Percentiles rank a stretch among this genome's conserved stretches.
Evolutionary conservation across 2,888 invertebrate species (phyloP).

Genomic region (Dimorphilus gyrociliatus): DNA sequence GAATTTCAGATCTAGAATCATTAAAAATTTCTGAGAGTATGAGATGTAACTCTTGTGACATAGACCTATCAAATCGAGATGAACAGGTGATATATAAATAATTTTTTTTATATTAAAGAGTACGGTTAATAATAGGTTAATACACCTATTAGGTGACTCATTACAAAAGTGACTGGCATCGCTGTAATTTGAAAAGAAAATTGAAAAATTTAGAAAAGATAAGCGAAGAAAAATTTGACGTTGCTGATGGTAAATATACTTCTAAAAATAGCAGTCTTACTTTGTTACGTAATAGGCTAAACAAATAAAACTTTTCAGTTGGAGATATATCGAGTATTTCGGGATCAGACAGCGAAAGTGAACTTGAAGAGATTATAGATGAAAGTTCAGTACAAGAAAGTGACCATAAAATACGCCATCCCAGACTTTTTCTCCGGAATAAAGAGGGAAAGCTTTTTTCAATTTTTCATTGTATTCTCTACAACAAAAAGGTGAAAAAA

Average conservation of each 20-base stretch:
- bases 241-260: conserved; percentile 17
- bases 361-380: conserved; percentile 23
- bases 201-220: conserved; percentile 45
- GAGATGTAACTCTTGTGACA: too few species aligned
- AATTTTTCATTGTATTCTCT: conserved; percentile 54
- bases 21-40: too few species aligned
- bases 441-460: conserved; percentile 52
- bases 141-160: too few species aligned
- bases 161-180: conserved; percentile 67
- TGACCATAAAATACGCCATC: conserved; percentile 30
- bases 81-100: too few species aligned
- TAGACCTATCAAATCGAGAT: too few species aligned
- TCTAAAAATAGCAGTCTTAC: conserved; percentile 1
- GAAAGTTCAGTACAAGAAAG: conserved; percentile 9
- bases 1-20: too few species aligned
- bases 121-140: too few species aligned
- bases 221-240: conserved; percentile 45
- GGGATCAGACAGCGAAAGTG: conserved; percentile 42
- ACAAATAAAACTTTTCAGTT: conserved; percentile 15
- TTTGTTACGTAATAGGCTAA: conserved; percentile 4
- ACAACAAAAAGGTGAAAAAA: conserved; percentile 45
- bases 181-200: conserved; percentile 59
- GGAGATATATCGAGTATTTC: conserved; percentile 52
- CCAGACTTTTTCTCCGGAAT: conserved; percentile 58
- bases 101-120: too few species aligned